Evolutionary conservation across 2,888 invertebrate genomes (phyloP).

Genomic region (Sphaerophoria taeniata): DNA sequence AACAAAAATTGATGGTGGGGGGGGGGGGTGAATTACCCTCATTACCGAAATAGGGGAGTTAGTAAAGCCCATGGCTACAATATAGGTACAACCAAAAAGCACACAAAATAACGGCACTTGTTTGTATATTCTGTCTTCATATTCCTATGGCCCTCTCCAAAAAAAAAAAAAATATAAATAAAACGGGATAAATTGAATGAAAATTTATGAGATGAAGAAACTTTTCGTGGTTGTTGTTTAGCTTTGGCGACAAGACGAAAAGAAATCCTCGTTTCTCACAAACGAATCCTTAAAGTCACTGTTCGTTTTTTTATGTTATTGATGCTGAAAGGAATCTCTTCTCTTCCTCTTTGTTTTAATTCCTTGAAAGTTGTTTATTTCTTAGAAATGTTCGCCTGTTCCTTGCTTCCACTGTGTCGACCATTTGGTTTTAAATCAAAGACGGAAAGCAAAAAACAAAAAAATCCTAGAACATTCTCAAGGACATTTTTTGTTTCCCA

Average conservation of each 20-base stretch:
- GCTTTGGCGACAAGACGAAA: neutral
- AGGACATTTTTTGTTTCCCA: neutral
- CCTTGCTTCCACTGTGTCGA: neutral
- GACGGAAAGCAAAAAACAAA: no score
- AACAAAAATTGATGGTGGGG: neutral
- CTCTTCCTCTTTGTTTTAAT: neutral
- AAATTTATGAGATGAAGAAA: neutral
- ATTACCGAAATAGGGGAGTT: slow-evolving; percentile 35
- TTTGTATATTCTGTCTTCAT: slow-evolving; percentile 50
- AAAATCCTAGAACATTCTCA: neutral
- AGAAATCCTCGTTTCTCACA: neutral
- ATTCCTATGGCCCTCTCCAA: neutral
- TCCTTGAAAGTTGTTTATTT: neutral
- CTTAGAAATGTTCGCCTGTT: neutral
- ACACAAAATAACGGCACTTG: slow-evolving; percentile 26
- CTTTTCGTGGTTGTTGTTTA: neutral
- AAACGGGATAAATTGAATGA: slow-evolving; percentile 20
- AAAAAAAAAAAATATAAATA: neutral
- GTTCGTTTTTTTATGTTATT: neutral
- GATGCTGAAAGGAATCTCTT: neutral
- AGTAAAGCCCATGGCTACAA: slow-evolving; percentile 15
- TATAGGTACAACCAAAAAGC: neutral
- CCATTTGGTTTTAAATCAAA: neutral
- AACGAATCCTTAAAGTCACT: neutral
- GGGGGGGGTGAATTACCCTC: slow-evolving; percentile 58